Evolutionary conservation across 2,888 invertebrate genomes (phyloP).

Genomic region (Lordiphosa fenestrarum): DNA sequence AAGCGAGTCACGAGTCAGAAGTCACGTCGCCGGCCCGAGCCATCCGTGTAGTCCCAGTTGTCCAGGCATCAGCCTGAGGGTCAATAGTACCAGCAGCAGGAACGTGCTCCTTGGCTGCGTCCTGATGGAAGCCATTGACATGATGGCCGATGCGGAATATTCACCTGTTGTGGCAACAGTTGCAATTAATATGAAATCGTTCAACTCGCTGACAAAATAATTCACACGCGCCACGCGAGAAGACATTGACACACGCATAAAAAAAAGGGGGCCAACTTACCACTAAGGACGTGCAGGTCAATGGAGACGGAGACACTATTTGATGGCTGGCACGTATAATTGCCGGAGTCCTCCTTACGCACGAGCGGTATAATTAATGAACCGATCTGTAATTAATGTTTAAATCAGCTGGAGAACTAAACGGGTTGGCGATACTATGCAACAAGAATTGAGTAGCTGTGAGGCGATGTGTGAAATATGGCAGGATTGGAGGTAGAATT

Average conservation of each 20-base stretch:
- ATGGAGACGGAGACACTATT: slow-evolving; percentile 94
- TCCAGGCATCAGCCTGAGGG: slow-evolving; percentile 41
- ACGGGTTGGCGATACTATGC: slow-evolving; percentile 6
- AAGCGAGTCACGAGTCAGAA: slow-evolving; percentile 64
- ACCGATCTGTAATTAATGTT: slow-evolving; percentile 76
- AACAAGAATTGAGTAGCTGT: slow-evolving; percentile 2
- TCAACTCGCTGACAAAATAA: slow-evolving; percentile 55
- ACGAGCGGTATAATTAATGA: slow-evolving; percentile 80
- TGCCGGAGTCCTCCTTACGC: slow-evolving; percentile 82
- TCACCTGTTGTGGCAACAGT: slow-evolving; percentile 76
- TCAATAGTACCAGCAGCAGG: slow-evolving; percentile 52
- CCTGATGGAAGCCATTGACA: slow-evolving; percentile 69
- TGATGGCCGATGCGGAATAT: slow-evolving; percentile 80
- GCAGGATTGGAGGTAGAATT: too few species aligned
- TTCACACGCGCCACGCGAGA: slow-evolving; percentile 42
- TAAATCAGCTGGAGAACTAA: slow-evolving; percentile 14
- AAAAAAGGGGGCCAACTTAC: slow-evolving; percentile 81
- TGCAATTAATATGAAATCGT: slow-evolving; percentile 73
- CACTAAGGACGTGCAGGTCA: slow-evolving; percentile 93
- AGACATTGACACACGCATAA: slow-evolving; percentile 15
- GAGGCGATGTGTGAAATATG: too few species aligned
- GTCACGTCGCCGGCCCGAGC: slow-evolving; percentile 68
- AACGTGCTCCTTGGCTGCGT: slow-evolving; percentile 42
- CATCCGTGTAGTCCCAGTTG: slow-evolving; percentile 32
- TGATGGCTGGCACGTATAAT: slow-evolving; percentile 97